Base-by-base conservation (phyloP, 1,140 invertebrate species). In the Whitmania pigra region DNA sequence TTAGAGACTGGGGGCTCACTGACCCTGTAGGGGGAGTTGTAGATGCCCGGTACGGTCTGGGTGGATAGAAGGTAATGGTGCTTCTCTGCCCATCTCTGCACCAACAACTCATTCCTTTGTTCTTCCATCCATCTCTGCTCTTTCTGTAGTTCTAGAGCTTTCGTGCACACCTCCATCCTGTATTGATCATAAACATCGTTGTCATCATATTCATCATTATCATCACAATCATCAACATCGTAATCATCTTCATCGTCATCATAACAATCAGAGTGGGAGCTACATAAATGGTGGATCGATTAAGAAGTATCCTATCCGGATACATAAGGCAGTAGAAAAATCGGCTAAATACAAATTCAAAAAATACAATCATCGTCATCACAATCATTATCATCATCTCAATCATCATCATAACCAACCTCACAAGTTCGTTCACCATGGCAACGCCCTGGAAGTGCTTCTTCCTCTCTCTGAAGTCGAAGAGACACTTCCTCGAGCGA, bases 11-110 rank as follows among this genome's bases (percentile, higher is more conserved):
- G 43, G 9, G 9, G 43, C 43, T 49, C 69, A 43, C 40, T 53
- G 43, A 54, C 71, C 43, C 77, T 74, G 74, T 78, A 83, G 40
- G 81, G 81, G 20, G 80, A 82, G 74, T 82, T 82, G 74, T 79
- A 83, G 40, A 83, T 77, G 2, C 81, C 80, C 40, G 82, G 81
- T 25, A 80, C 78, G 53, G 79, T 79, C 72, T 78, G 75, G 40
- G 82, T 83, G 72, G 81, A 82, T 55, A 82, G 74, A 7, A 83
- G 77, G 73, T 81, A 78, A 71, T 83, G 82, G 71, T 79, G 78
- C 74, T 79, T 80, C 53, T 79, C 74, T 25, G 81, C 80, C 69
- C 76, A 76, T 25, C 73, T 73, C 70, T 81, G 78, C 40, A 77
- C 72, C 25, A 43, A 22, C 60, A 40, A 60, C 69, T 73, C 55